These are phyloP conservation scores for Gymnocephalus cernua DNA, from an alignment of 2,113 vertebrate genomes.

Conservation along the genomic window DNA sequence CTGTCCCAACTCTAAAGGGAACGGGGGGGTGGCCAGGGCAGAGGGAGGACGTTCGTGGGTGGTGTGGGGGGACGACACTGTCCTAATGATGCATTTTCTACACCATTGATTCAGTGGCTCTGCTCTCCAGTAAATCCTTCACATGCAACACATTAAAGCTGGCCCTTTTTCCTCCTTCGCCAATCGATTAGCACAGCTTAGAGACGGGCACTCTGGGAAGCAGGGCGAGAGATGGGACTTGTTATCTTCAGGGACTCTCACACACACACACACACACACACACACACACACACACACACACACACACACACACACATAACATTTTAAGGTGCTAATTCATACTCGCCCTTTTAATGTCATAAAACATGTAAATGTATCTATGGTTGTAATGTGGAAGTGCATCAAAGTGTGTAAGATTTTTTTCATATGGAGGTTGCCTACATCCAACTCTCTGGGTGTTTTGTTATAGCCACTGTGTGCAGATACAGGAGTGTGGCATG, in stretches of 20 bases:
- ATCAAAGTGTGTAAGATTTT: constrained; percentile 8
- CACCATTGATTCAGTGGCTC: constrained; percentile 85
- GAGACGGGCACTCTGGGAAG: constrained; percentile 75
- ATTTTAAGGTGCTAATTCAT: constrained; percentile 56
- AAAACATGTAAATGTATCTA: background rate
- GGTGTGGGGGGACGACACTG: constrained; percentile 62
- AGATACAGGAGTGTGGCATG: background rate
- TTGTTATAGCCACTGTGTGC: background rate
- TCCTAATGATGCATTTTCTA: constrained; percentile 87
- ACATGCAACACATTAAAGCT: constrained; percentile 86
- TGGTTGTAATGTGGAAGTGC: background rate
- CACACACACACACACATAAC: constrained; percentile 13
- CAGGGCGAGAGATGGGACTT: constrained; percentile 70
- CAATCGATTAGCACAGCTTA: constrained; percentile 85
- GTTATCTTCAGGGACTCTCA: constrained; percentile 71
- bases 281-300: constrained; percentile 16
- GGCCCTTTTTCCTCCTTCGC: constrained; percentile 80
- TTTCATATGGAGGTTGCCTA: constrained; percentile 14
- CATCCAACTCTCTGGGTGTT: background rate
- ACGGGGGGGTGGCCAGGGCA: background rate
- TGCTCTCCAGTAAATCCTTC: constrained; percentile 86
- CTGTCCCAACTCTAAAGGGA: constrained; percentile 27
- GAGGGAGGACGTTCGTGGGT: constrained; percentile 4
- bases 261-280: constrained; percentile 25
- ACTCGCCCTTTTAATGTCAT: background rate